Evolutionary conservation across 2,113 vertebrate genomes (phyloP).

Genomic region (Rhabdornis inornatus): DNA sequence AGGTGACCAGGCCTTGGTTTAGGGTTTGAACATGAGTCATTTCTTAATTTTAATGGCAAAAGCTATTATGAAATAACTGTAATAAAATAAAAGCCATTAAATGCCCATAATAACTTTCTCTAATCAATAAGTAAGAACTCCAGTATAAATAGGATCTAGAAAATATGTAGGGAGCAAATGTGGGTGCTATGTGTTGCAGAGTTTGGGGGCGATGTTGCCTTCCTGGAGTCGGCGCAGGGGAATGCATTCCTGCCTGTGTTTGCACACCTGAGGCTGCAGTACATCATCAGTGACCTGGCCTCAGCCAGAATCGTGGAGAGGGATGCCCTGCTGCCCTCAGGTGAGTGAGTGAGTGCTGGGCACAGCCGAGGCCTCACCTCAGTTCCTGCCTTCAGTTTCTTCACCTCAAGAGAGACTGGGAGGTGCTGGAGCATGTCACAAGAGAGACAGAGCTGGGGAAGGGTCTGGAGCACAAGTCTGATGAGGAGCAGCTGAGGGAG

Average conservation of each 20-base stretch:
- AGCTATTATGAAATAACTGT: background rate
- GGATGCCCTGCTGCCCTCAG: constrained; percentile 86
- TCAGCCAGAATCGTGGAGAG: constrained; percentile 91
- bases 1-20: background rate
- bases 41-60: background rate
- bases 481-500: background rate
- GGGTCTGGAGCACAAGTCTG: background rate
- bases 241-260: constrained; percentile 80
- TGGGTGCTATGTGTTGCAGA: constrained; percentile 66
- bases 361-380: background rate
- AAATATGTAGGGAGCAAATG: fast-evolving
- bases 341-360: constrained; percentile 64
- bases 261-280: constrained; percentile 86
- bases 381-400: fast-evolving
- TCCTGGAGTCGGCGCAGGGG: constrained; percentile 88
- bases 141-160: background rate
- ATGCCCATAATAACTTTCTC: background rate
- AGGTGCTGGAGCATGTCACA: background rate
- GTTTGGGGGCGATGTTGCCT: constrained; percentile 75
- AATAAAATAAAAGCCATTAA: background rate
- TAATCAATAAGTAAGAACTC: background rate
- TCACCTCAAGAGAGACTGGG: background rate
- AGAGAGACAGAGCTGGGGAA: background rate
- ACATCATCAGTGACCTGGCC: constrained; percentile 93
- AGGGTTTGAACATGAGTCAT: fast-evolving